Conservation (phyloP, 2,888 invertebrate species). For the Polydrusus pterygomalis region DNA sequence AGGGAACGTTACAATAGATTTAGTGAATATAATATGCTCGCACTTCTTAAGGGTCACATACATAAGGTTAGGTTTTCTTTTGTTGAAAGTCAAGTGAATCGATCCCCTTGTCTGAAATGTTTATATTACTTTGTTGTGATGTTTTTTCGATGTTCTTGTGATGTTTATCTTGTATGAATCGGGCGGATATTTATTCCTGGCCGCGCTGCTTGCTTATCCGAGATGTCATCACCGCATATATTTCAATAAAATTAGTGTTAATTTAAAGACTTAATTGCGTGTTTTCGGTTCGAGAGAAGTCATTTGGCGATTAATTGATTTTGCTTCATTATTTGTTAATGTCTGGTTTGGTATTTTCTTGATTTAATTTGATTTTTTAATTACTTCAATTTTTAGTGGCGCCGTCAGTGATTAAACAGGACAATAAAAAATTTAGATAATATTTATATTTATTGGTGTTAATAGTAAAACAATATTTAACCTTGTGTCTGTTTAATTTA, state of each 20-base stretch:
- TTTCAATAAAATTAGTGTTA: constrained; percentile 59
- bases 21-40: constrained; percentile 36
- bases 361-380: constrained; percentile 25
- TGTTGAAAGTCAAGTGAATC: constrained; percentile 68
- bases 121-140: constrained; percentile 36
- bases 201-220: constrained; percentile 45
- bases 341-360: constrained; percentile 13
- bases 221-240: constrained; percentile 57
- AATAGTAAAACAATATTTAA: no score
- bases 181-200: constrained; percentile 53
- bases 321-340: constrained; percentile 31
- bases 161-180: constrained; percentile 50
- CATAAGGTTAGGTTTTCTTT: constrained; percentile 54
- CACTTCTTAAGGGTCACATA: constrained; percentile 50
- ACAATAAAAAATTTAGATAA: no score
- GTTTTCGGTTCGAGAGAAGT: constrained; percentile 46
- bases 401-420: background rate
- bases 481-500: no score
- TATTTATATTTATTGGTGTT: no score
- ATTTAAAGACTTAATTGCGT: constrained; percentile 57
- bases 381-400: background rate
- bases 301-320: constrained; percentile 55
- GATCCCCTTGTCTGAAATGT: constrained; percentile 61
- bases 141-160: constrained; percentile 32
- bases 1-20: constrained; percentile 43